Base-by-base conservation (phyloP, 2,888 invertebrate species). In the Clivina fossor region DNA sequence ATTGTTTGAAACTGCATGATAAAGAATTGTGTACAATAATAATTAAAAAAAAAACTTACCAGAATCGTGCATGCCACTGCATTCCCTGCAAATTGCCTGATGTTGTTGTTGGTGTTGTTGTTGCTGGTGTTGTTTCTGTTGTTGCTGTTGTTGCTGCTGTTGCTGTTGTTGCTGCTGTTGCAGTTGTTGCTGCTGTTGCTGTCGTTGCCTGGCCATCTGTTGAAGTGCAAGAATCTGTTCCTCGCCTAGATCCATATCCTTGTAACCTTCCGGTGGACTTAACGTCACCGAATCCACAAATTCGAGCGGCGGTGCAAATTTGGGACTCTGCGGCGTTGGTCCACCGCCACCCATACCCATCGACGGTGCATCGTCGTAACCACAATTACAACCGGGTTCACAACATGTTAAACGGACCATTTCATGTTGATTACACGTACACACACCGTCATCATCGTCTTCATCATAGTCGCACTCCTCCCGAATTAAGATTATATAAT, bases 251-350 rank as follows among this genome's bases (percentile, higher is more conserved):
- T 88, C 88, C 78, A 87, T 80, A 69, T 93, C 93, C 74, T 93
- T 93, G 76, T 93, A 93, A 7, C 92, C 93, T 70, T 93, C 93
- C 8, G 93, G 93, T 18, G 93, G 93, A 70, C 91, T 92, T 57
- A 93, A 80, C 3, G 93, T 92, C 33, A 91, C 90, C 60, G 88
- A 84, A 71, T 89, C 89, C 57, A 85, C 84, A 70, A 83, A 84
- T 72, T 88, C 88, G 68, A 84, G 79, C 30, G 83, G 83, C 26
- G 83, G 83, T 59, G 82, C 82, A 73, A 83, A 87, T 68, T 80
- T 80, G 41, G 80, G 79, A 63, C 79, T 80, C 72, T 78, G 72
- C 5, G 73, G 72, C 19, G 71, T 71, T 55, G 66, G 65, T 54
- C 68, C 70, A 60, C 58, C 66, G 46, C 53, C 61, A 46, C 59